Conservation (phyloP, 2,797 vertebrate species). For the Periophthalmus magnuspinnatus region DNA sequence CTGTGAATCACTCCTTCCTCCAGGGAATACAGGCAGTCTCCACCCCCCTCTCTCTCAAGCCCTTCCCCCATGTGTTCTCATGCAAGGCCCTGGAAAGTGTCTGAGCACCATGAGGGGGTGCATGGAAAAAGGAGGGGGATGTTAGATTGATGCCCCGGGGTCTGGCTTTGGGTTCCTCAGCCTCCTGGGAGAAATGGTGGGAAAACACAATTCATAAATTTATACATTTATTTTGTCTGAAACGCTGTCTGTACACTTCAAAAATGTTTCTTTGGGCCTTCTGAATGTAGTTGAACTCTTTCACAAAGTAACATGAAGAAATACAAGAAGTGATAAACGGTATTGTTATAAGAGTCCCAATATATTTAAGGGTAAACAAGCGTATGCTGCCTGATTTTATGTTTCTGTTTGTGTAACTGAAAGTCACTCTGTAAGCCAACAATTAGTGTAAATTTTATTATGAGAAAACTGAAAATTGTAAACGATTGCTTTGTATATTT, state of each 20-base stretch:
- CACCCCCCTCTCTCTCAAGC: conserved; percentile 73
- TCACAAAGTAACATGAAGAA: neutral
- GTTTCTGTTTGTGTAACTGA: neutral
- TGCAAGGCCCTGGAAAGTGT: conserved; percentile 74
- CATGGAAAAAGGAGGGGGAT: conserved; percentile 53
- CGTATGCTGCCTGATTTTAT: neutral
- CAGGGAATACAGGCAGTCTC: conserved; percentile 80
- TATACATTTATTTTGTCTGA: conserved; percentile 23
- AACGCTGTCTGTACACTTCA: neutral
- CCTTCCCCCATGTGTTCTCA: conserved; percentile 65
- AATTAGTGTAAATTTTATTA: too few species aligned
- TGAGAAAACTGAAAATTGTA: neutral
- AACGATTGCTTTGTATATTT: neutral
- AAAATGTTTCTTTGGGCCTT: neutral
- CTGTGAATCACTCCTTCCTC: conserved; percentile 94
- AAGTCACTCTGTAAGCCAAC: neutral
- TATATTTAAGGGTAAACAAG: neutral
- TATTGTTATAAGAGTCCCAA: neutral
- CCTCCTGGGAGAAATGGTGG: conserved; percentile 55
- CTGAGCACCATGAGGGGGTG: conserved; percentile 34
- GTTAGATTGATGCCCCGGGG: conserved; percentile 62
- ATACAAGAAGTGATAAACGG: neutral
- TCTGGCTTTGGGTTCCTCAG: conserved; percentile 52
- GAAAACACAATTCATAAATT: conserved; percentile 49
- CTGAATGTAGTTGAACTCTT: neutral